Percentiles rank a stretch among this genome's conserved stretches.
phyloP scores from a whole-genome alignment of 2,113 vertebrate species.

The Pleuronectes platessa region DNA sequence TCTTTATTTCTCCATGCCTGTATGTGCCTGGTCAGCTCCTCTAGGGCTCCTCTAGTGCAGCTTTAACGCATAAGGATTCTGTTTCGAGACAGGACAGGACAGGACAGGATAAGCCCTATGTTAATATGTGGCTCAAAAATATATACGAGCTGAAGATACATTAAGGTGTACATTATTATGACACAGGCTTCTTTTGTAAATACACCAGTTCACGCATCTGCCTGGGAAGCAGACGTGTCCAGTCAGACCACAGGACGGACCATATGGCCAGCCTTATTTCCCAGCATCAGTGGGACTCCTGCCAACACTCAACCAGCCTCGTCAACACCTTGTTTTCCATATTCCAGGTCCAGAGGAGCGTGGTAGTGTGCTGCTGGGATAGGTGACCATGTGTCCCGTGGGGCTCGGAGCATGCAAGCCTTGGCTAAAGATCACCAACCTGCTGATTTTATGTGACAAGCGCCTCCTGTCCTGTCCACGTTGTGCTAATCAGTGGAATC shows the following conservation, averaged over 20 bases:
- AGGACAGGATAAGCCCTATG: too few species aligned
- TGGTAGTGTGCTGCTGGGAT: constrained; percentile 13
- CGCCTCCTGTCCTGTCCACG: constrained; percentile 10
- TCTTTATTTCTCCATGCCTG: constrained; percentile 24
- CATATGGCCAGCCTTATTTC: constrained; percentile 64
- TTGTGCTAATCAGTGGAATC: constrained; percentile 32
- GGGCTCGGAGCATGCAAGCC: constrained; percentile 30
- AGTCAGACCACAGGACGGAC: constrained; percentile 54
- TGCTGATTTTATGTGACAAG: constrained; percentile 36
- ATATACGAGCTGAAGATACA: constrained; percentile 6
- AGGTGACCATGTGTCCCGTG: constrained; percentile 19
- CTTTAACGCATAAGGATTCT: constrained; percentile 53
- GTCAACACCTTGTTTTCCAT: constrained; percentile 64
- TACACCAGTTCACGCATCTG: constrained; percentile 37
- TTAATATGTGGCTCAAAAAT: constrained; percentile 20
- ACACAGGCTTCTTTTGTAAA: constrained; percentile 22
- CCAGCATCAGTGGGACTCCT: constrained; percentile 41
- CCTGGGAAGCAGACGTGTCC: constrained; percentile 45
- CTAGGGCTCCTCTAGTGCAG: constrained; percentile 39
- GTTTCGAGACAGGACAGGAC: constrained; percentile 33
- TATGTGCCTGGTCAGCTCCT: constrained; percentile 62
- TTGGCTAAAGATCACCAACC: constrained; percentile 25
- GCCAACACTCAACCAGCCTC: constrained; percentile 59
- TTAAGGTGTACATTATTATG: constrained; percentile 1
- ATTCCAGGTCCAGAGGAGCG: constrained; percentile 44